Conservation (phyloP, 2,113 vertebrate genomes). For the Tetraodon nigroviridis region DNA sequence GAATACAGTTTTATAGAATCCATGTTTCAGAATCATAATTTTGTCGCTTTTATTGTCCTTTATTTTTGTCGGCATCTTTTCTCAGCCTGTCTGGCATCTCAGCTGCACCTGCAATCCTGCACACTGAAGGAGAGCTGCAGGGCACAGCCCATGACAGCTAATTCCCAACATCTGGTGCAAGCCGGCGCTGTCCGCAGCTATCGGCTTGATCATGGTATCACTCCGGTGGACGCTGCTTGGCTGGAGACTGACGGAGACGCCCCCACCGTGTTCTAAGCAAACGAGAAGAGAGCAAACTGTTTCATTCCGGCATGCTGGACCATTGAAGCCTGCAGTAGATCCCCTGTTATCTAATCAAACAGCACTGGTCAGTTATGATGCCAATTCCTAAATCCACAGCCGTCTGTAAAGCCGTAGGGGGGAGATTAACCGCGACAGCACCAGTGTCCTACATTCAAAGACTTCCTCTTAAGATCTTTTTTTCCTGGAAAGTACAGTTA, state of each 20-base stretch:
- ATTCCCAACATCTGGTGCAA: constrained; percentile 76
- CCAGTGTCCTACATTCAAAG: constrained; percentile 74
- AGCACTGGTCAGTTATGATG: constrained; percentile 74
- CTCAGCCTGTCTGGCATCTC: constrained; percentile 44
- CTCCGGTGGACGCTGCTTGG: constrained; percentile 61
- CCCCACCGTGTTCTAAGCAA: constrained; percentile 66
- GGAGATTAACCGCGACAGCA: constrained; percentile 70
- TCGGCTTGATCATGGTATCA: constrained; percentile 46
- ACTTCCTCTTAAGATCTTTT: constrained; percentile 72
- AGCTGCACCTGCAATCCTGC: constrained; percentile 49
- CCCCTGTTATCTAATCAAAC: constrained; percentile 78
- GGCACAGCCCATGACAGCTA: constrained; percentile 54
- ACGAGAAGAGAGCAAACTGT: constrained; percentile 59
- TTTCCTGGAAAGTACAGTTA: constrained; percentile 68
- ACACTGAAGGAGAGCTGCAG: constrained; percentile 59
- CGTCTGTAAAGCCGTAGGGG: constrained; percentile 69
- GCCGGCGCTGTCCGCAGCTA: constrained; percentile 56
- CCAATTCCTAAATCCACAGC: constrained; percentile 73
- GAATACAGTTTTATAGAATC: constrained; percentile 7
- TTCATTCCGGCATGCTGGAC: constrained; percentile 68
- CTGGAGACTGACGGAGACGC: constrained; percentile 60
- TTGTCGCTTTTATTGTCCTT: constrained; percentile 1
- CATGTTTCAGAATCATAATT: neutral
- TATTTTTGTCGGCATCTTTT: constrained; percentile 12
- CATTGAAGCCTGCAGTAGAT: constrained; percentile 68